Evolutionary conservation across 1,140 invertebrate species (phyloP), one percentile per base, ranked within the genome.

Genomic region (Apis cerana): DNA sequence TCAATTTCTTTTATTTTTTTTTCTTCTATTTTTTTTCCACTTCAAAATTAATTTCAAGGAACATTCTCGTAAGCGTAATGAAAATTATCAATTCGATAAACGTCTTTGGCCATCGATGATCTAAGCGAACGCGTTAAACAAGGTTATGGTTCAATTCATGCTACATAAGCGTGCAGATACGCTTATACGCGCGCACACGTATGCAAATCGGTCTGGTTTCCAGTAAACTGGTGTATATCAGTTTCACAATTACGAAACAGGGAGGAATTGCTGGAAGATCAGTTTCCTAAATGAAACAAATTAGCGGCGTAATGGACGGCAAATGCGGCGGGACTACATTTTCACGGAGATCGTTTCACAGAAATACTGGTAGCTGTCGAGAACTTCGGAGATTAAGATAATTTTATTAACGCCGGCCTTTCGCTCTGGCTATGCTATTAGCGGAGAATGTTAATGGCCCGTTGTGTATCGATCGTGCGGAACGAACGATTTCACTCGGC

Each of bases 321-420:
- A 59, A 83, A 61, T 23, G 56, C 50, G 77, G 23, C 48, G 11
- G 65, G 61, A 72, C 80, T 67, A 65, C 79, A 52, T 75, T 82
- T 67, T 74, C 72, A 58, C 61, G 72, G 72, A 50, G 72, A 76
- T 82, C 64, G 80, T 58, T 58, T 58, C 54, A 48, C 43, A 59
- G 62, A 78, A 82, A 77, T 82, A 78, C 80, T 82, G 75, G 80
- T 82, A 82, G 65, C 71, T 19, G 75, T 54, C 62, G 81, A 79
- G 76, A 87, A 87, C 75, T 87, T 74, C 61, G 61, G 59, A 79
- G 86, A 87, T 87, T 87, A 86, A 87, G 83, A 87, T 87, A 87
- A 87, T 87, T 87, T 87, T 87, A 87, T 87, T 87, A 87, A 85
- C 86, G 77, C 74, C 54, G 64, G 59, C 85, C 61, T 43, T 43